phyloP scores from a whole-genome alignment of 2,888 invertebrate genomes.

The Lomographa bimaculata region DNA sequence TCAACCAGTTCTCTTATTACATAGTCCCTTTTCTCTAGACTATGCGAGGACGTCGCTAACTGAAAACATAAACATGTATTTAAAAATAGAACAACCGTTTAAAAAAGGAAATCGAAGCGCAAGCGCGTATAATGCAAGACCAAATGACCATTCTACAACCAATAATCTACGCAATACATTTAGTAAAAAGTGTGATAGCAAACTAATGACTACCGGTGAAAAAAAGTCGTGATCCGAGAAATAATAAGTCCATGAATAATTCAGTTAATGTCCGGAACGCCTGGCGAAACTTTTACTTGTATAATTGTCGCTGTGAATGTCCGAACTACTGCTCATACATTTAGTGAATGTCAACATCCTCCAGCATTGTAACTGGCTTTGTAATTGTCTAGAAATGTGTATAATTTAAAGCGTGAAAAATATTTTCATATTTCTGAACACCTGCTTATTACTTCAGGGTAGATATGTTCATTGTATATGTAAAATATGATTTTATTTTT shows the following conservation, averaged over 20 bases:
- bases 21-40: slow-evolving; percentile 95
- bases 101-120: slow-evolving; percentile 24
- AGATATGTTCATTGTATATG: too few species aligned
- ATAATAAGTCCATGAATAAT: slow-evolving; percentile 66
- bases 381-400: too few species aligned
- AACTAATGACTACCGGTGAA: slow-evolving; percentile 37
- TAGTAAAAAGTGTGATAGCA: slow-evolving; percentile 33
- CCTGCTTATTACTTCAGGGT: too few species aligned
- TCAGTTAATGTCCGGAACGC: slow-evolving; percentile 54
- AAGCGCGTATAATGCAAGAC: slow-evolving; percentile 30
- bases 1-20: slow-evolving; percentile 96
- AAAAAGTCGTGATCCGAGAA: slow-evolving; percentile 58
- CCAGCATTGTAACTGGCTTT: too few species aligned
- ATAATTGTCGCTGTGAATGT: slow-evolving; percentile 9
- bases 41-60: slow-evolving; percentile 82
- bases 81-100: slow-evolving; percentile 12
- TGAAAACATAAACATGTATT: slow-evolving; percentile 40
- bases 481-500: too few species aligned
- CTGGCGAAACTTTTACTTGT: slow-evolving; percentile 60
- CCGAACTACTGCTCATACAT: slow-evolving; percentile 5
- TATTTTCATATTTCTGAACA: too few species aligned
- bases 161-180: slow-evolving; percentile 35
- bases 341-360: background rate
- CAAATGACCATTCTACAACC: slow-evolving; percentile 41
- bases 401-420: too few species aligned